A percentile compares a stretch with the other conserved stretches of the same genome.
These are phyloP conservation scores for Myotis planiceps DNA, from an alignment of 2,797 vertebrate species.

Conservation along the genomic window DNA sequence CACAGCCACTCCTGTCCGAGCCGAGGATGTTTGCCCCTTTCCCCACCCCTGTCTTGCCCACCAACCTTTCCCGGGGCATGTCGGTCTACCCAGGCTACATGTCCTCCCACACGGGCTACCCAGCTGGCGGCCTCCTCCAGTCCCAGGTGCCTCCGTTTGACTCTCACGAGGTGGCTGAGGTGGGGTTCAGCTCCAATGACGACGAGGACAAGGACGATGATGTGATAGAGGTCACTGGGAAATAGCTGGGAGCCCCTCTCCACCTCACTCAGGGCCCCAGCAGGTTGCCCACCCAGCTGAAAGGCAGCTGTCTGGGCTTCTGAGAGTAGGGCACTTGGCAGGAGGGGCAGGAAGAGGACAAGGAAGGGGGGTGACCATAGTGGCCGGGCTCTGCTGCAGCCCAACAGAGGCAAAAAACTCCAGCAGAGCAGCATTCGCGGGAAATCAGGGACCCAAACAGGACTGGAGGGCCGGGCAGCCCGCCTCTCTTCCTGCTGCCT, in stretches of 20 bases:
- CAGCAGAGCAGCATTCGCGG: conserved; percentile 54
- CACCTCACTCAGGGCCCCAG: conserved; percentile 51
- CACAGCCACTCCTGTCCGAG: conserved; percentile 94
- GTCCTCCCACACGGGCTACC: conserved; percentile 88
- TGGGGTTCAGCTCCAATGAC: conserved; percentile 96
- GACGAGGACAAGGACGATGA: conserved; percentile 91
- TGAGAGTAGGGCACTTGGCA: conserved; percentile 62
- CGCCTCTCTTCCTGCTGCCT: conserved; percentile 83
- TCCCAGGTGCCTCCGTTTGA: conserved; percentile 93
- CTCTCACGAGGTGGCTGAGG: conserved; percentile 89
- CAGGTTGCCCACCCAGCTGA: conserved; percentile 40
- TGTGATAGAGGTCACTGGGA: conserved; percentile 97
- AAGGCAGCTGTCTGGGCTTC: conserved; percentile 65
- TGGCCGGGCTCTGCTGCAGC: conserved; percentile 75
- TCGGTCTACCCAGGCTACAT: conserved; percentile 89
- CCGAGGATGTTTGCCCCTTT: conserved; percentile 94
- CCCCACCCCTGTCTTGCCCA: conserved; percentile 90
- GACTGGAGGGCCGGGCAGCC: conserved; percentile 63
- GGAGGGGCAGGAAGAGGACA: conserved; percentile 30
- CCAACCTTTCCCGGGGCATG: conserved; percentile 90
- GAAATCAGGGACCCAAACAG: conserved; percentile 81
- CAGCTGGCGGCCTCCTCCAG: conserved; percentile 89
- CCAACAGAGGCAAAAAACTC: background rate
- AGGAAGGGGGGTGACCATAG: background rate
- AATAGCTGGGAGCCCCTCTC: conserved; percentile 87